These are phyloP conservation scores for Drosophila maculinotata DNA, from an alignment of 2,888 invertebrate genomes.

Conservation along the genomic window DNA sequence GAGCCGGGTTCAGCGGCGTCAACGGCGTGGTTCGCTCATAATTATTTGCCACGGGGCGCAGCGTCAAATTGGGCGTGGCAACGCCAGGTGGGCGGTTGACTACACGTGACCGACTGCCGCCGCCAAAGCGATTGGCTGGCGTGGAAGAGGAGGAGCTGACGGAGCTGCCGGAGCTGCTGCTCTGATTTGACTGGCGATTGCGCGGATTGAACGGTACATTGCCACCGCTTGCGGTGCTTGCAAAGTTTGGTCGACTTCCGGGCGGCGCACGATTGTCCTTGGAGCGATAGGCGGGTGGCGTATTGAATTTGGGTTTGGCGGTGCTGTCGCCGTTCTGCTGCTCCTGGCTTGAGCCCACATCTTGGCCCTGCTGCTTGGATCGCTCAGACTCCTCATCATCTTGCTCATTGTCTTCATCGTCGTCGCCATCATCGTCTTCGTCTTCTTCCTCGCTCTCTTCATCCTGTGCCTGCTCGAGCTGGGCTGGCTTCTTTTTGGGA, in stretches of 20 bases:
- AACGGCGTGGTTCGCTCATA: conserved; percentile 77
- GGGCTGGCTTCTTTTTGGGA: conserved; percentile 33
- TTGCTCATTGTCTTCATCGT: conserved; percentile 14
- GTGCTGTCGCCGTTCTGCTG: conserved; percentile 13
- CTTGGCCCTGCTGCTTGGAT: not conserved
- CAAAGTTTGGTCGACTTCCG: conserved; percentile 53
- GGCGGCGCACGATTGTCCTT: conserved; percentile 66
- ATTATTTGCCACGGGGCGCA: conserved; percentile 81
- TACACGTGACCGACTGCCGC: conserved; percentile 74
- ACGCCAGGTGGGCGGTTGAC: conserved; percentile 81
- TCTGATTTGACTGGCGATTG: conserved; percentile 28
- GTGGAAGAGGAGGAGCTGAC: conserved; percentile 19
- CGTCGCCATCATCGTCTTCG: conserved; percentile 46
- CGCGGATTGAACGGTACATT: conserved; percentile 70
- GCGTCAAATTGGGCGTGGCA: conserved; percentile 71
- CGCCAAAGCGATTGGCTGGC: conserved; percentile 49
- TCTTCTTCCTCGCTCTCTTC: conserved; percentile 54
- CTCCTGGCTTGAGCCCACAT: conserved; percentile 19
- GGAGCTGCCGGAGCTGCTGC: conserved; percentile 7
- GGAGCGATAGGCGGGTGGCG: conserved; percentile 51
- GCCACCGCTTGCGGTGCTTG: conserved; percentile 41
- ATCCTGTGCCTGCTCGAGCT: conserved; percentile 43
- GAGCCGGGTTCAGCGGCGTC: conserved; percentile 79
- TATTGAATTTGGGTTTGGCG: conserved; percentile 42
- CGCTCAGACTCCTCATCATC: conserved; percentile 4